Conservation (phyloP, 2,797 vertebrate genomes). For the Lacerta viridis region DNA sequence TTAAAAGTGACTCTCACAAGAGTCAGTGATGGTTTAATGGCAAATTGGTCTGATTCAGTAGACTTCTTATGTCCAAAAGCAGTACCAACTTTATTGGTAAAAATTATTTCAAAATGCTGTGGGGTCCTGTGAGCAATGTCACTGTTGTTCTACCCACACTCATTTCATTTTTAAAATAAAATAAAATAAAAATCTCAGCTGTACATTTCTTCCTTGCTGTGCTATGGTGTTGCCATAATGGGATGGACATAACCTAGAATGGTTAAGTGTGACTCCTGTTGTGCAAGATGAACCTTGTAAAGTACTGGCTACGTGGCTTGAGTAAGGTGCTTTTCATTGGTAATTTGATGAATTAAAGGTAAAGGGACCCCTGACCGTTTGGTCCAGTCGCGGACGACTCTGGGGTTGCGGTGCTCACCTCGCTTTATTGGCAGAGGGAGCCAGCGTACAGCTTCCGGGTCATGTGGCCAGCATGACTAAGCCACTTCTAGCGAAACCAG, state of each 20-base stretch:
- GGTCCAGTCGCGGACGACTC: too few species aligned
- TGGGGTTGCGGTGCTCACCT: too few species aligned
- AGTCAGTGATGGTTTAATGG: too few species aligned
- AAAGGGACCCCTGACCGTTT: too few species aligned
- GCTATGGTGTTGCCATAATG: too few species aligned
- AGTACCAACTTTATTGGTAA: neutral
- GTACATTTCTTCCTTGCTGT: neutral
- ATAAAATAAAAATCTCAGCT: too few species aligned
- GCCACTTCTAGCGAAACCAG: too few species aligned
- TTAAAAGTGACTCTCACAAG: neutral
- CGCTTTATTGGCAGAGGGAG: too few species aligned
- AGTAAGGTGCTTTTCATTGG: neutral
- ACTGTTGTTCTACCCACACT: neutral
- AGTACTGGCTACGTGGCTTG: neutral
- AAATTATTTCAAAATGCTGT: neutral
- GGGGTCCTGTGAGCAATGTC: neutral
- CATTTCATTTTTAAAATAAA: neutral
- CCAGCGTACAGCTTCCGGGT: too few species aligned
- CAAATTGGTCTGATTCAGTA: too few species aligned
- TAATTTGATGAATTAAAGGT: neutral
- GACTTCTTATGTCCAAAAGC: neutral
- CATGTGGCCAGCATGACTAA: too few species aligned
- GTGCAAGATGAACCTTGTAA: neutral
- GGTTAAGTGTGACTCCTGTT: neutral
- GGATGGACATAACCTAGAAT: too few species aligned